phyloP scores from a whole-genome alignment of 2,888 invertebrate species.

The Chrysina gloriosa region DNA sequence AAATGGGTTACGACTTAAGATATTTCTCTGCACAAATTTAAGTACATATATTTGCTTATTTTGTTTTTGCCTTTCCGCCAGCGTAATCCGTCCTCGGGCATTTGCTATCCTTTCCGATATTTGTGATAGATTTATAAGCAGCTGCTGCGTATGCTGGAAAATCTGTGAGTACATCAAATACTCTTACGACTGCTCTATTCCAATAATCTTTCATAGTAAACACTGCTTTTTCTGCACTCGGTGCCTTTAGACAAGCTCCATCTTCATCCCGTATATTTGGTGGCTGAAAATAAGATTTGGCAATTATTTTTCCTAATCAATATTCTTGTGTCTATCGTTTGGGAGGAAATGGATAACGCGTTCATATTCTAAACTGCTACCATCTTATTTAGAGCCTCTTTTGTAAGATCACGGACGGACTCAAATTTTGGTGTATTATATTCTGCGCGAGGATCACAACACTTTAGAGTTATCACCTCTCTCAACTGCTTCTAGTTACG shows the following conservation, averaged over 20 bases:
- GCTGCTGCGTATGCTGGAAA: constrained; percentile 47
- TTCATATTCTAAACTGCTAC: neutral
- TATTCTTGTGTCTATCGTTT: too few species aligned
- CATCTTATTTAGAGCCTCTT: neutral
- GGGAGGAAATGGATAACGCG: neutral
- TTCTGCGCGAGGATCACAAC: constrained; percentile 7
- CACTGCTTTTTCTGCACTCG: constrained; percentile 48
- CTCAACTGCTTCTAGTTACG: constrained; percentile 1
- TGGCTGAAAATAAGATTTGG: constrained; percentile 43
- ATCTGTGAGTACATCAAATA: constrained; percentile 52
- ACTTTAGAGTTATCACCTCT: constrained; percentile 6
- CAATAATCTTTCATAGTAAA: constrained; percentile 52
- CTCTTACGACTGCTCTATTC: constrained; percentile 51
- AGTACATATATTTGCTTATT: too few species aligned
- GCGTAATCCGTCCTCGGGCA: neutral
- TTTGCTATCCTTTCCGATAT: constrained; percentile 12
- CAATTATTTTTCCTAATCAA: neutral
- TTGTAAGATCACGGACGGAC: neutral
- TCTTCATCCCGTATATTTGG: constrained; percentile 33
- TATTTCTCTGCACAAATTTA: too few species aligned
- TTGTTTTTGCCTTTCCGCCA: too few species aligned
- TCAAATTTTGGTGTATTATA: constrained; percentile 16
- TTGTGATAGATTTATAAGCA: neutral
- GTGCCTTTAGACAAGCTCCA: constrained; percentile 51
- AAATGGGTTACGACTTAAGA: too few species aligned